Evolutionary conservation across 2,113 vertebrate species (phyloP).

Genomic region (Macaca fascicularis): T2T-MFA8v1.1 NC_088375.1:108382501-108383000

Average conservation of each 20-base stretch:
- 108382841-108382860: not conserved
- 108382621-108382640: not conserved
- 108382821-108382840: not conserved
- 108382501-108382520: not conserved
- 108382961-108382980: not conserved
- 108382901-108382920: not conserved
- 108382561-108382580: no score
- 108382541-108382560: no score
- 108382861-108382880: not conserved
- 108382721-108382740: not conserved
- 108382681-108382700: not conserved
- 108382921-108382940: not conserved
- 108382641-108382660: no score
- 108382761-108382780: not conserved
- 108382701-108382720: no score
- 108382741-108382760: not conserved
- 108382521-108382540: accelerated
- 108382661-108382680: not conserved
- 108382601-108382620: not conserved
- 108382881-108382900: not conserved
- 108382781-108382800: not conserved
- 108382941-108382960: not conserved
- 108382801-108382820: not conserved
- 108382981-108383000: not conserved
- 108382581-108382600: not conserved